Evolutionary conservation across 2,888 invertebrate species (phyloP).

Genomic region (Nomada fucata): DNA sequence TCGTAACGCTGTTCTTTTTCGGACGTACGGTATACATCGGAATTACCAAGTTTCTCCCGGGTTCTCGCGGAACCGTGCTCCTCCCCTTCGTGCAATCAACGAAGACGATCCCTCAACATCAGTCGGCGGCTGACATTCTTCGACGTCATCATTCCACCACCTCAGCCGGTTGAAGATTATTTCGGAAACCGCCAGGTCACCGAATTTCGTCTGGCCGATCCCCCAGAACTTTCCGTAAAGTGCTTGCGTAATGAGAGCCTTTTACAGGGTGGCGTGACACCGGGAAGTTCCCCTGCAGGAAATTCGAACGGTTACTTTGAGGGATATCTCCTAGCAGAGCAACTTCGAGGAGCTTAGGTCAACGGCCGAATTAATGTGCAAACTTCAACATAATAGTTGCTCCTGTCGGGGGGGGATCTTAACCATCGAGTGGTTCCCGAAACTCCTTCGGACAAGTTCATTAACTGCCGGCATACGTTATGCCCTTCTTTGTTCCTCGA

Average conservation of each 20-base stretch:
- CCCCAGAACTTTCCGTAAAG: conserved; percentile 49
- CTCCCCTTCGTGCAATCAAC: conserved; percentile 28
- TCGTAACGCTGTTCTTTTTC: conserved; percentile 4
- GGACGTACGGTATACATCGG: conserved; percentile 26
- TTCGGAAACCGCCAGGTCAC: conserved; percentile 55
- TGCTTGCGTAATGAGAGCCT: conserved; percentile 70
- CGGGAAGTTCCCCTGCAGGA: conserved; percentile 56
- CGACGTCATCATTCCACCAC: conserved; percentile 37
- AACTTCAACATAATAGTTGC: conserved; percentile 75
- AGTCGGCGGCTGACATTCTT: conserved; percentile 20
- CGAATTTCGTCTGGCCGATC: conserved; percentile 34
- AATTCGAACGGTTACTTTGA: conserved; percentile 74
- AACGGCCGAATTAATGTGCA: conserved; percentile 75
- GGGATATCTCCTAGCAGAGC: conserved; percentile 67
- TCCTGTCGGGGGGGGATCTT: conserved; percentile 69
- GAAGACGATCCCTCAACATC: conserved; percentile 55
- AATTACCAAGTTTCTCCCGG: conserved; percentile 26
- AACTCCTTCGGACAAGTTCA: conserved; percentile 68
- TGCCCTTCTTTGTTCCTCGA: conserved; percentile 53
- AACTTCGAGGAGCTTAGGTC: conserved; percentile 66
- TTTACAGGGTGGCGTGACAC: conserved; percentile 67
- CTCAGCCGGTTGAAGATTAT: conserved; percentile 43
- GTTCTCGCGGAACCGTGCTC: neutral
- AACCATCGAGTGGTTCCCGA: conserved; percentile 71
- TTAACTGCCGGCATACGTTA: conserved; percentile 64